Evolutionary conservation across 2,888 invertebrate species (phyloP), one percentile per base, ranked within the genome.

Genomic region (Lumbricus terrestris): DNA sequence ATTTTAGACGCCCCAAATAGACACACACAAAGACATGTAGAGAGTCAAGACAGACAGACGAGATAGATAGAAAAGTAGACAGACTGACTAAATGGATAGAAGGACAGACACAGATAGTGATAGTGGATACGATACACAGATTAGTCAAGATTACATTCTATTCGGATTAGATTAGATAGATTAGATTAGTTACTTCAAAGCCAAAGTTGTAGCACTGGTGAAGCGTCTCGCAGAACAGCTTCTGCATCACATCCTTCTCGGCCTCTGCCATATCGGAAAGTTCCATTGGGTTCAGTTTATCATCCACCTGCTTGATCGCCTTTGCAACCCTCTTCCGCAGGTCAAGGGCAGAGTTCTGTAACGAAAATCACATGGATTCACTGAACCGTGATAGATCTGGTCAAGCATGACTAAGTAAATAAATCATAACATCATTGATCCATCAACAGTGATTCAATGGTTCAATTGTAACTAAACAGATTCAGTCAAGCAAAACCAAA

Each of bases 181-280:
- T 69, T 15, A 37, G 54, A 90, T 6, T n/a, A 89, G 88, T 83
- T 29, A 94, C 95, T 96, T 98, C 98, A 94, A 98, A 98, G 23
- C 97, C 98, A 94, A 98, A 97, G 94, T 97, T 97, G 95, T 97
- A 98, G 90, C 97, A 97, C 95, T 98, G 97, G 95, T 98, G 97
- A 92, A 98, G 95, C 89, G 97, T 97, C 94, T 97, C 97, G 6
- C 97, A 95, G 69, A 96, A 96, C 88, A 97, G 95, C 16, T 96
- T 96, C 85, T 96, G 95, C 29, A 97, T 95, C 16, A 40, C 82
- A 13, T 95, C 95, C 91, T 95, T 96, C 93, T 97, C 97, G 37
- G 94, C 93, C 91, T 96, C 96, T 88, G 96, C 96, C 90, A 96
- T 94, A 33, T 96, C 94, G 8, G 93, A 93, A 88, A 94, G 95